phyloP scores from a whole-genome alignment of 2,888 invertebrate genomes.

The Callosobruchus maculatus region DNA sequence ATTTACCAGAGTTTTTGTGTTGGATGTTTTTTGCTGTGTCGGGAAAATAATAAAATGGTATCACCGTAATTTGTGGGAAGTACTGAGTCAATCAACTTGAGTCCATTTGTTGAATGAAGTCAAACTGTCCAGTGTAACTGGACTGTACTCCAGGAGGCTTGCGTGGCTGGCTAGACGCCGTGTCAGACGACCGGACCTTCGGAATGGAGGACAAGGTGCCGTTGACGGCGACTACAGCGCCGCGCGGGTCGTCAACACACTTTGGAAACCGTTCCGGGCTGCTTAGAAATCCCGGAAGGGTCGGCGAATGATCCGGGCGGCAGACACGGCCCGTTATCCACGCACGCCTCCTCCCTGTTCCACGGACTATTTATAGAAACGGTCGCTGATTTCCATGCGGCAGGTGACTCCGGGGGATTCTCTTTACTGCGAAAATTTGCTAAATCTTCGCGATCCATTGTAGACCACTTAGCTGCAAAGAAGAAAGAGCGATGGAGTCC shows the following conservation, averaged over 20 bases:
- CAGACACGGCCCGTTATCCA: neutral
- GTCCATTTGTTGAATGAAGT: too few species aligned
- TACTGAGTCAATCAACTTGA: too few species aligned
- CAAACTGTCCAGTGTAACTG: neutral
- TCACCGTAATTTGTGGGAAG: too few species aligned
- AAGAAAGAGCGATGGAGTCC: too few species aligned
- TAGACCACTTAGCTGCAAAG: too few species aligned
- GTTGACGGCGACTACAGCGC: too few species aligned
- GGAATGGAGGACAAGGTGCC: neutral
- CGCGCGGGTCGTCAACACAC: constrained; percentile 3
- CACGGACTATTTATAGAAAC: neutral
- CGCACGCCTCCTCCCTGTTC: too few species aligned
- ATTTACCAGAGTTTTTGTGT: too few species aligned
- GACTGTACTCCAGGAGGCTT: neutral
- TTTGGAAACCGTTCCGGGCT: neutral
- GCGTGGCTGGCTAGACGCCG: neutral
- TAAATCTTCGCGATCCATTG: neutral
- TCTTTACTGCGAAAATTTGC: neutral
- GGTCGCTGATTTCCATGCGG: neutral
- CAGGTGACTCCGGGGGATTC: neutral
- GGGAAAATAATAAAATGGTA: too few species aligned
- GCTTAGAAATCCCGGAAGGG: constrained; percentile 3
- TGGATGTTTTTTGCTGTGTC: too few species aligned
- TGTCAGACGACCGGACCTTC: neutral
- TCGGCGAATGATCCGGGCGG: constrained; percentile 8